Percentiles rank a stretch among this genome's conserved stretches.
Conservation (phyloP, 2,888 invertebrate species). For the Myopa tessellatipennis region DNA sequence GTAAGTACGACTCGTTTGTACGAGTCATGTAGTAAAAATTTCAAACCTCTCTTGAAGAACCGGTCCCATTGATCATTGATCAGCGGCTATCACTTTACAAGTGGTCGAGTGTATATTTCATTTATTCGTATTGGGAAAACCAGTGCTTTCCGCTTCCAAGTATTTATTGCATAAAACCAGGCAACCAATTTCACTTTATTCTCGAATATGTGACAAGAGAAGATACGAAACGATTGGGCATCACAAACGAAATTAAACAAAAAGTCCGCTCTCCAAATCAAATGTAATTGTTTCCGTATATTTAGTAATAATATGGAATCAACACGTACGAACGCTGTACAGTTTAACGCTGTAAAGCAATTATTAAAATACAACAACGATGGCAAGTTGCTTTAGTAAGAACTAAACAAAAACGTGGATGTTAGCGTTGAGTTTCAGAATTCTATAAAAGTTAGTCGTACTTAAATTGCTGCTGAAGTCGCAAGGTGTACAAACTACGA, state of each 20-base stretch:
- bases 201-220: slow-evolving; percentile 1
- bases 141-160: too few relatives aligned
- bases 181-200: neutral
- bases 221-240: neutral
- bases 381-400: neutral
- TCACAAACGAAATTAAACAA: neutral
- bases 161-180: too few relatives aligned
- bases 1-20: too few relatives aligned
- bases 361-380: neutral
- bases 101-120: too few relatives aligned
- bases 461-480: slow-evolving; percentile 15
- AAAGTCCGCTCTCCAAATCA: neutral
- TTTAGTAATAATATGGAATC: neutral
- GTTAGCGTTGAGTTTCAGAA: neutral
- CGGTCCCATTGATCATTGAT: neutral
- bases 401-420: neutral
- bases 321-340: neutral
- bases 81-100: neutral
- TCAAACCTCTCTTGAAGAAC: neutral
- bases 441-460: slow-evolving; percentile 6
- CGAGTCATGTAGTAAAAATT: too few relatives aligned
- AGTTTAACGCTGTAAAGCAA: neutral
- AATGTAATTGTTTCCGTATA: neutral
- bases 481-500: neutral
- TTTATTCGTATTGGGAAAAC: too few relatives aligned